Conservation (phyloP, 2,113 vertebrate species). For the Dicaeum eximium region DNA sequence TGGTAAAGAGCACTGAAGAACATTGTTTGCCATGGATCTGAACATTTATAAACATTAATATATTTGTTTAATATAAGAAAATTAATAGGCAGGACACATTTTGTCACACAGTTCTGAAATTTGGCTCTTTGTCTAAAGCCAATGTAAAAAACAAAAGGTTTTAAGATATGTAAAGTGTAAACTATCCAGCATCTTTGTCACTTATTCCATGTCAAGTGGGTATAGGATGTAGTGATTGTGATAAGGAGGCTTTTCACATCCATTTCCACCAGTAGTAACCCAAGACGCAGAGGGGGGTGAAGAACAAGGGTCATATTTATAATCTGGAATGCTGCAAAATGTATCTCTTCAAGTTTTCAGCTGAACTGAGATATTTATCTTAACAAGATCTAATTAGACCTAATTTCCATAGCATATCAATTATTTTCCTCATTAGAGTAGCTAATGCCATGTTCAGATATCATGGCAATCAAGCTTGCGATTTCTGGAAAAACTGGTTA, state of each 20-base stretch:
- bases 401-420: slow-evolving; percentile 63
- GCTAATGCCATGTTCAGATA: slow-evolving; percentile 66
- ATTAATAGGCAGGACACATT: neutral
- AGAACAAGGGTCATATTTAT: slow-evolving; percentile 45
- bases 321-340: slow-evolving; percentile 38
- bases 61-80: neutral
- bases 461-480: slow-evolving; percentile 50
- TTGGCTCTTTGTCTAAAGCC: neutral
- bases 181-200: neutral
- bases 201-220: neutral
- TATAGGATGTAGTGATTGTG: neutral
- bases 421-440: slow-evolving; percentile 65
- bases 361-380: slow-evolving; percentile 61
- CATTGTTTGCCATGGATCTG: neutral
- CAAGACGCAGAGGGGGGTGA: neutral
- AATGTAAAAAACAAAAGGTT: neutral
- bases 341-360: slow-evolving; percentile 42
- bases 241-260: neutral
- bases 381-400: slow-evolving; percentile 61
- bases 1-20: neutral
- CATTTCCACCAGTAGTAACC: slow-evolving; percentile 6
- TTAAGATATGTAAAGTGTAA: neutral
- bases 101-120: neutral
- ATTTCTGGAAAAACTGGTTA: slow-evolving; percentile 65
- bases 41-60: neutral